Base-by-base conservation (phyloP, 2,888 invertebrate species). In the Sphaerolaimus hirsutus region DNA sequence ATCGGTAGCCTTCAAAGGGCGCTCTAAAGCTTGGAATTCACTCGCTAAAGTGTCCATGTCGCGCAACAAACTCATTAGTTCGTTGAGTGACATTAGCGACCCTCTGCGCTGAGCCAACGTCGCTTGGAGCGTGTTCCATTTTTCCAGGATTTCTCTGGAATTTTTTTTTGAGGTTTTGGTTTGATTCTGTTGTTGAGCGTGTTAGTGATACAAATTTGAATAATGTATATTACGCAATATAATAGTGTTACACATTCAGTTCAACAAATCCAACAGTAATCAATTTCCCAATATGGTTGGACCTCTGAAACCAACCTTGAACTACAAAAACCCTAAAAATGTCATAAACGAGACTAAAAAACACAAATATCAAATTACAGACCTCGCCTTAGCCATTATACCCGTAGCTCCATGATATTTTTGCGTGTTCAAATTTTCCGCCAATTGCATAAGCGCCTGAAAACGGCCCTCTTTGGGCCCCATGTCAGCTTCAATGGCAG, bases 401-500 rank as follows among this genome's bases (percentile, higher is more conserved):
- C n/a, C n/a, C n/a, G n/a, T n/a, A 24, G 80, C 76, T 35, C 81
- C 81, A 63, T 87, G 81, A 68, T 89, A 97, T 54, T 80, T 78
- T 69, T 91, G 91, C 32, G 75, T 72, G 25, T 81, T 79, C 46
- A 97, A 71, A 62, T 93, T 89, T 44, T 78, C 77, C 1, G 84
- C 82, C 83, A 97, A 86, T 46, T 79, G 78, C 0, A 81, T 81
- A 41, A 97, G 72, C 66, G 87, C 83, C 56, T 82, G 79, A 64
- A 93, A 89, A 12, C 93, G 75, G 63, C 91, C 89, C 59, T 84
- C 82, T 72, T 74, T 74, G 17, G 91, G 84, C 46, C 89, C 70
- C 47, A 93, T 91, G 63, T 93, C 93, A 0, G 91, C 89, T 50
- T 83, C 82, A 51, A 93, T 87, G 19, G 93, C 91, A 66, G 93